These are phyloP conservation scores for Conus canariensis DNA, from an alignment of 2,888 invertebrate genomes.

Conservation along the genomic window DNA sequence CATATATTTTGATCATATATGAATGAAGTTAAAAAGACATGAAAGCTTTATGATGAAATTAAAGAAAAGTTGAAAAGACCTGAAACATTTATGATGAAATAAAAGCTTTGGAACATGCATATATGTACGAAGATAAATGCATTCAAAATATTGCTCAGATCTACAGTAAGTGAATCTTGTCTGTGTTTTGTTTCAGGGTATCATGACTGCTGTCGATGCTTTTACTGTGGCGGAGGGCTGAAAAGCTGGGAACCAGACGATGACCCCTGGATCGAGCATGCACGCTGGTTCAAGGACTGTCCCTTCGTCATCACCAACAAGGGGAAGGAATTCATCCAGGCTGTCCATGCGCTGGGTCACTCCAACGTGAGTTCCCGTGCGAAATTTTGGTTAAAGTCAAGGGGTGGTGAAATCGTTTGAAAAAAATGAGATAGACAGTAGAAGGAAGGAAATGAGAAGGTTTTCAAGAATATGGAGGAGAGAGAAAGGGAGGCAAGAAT, in stretches of 20 bases:
- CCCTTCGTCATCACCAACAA: conserved; percentile 43
- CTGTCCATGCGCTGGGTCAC: conserved; percentile 39
- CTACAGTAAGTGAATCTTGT: no score
- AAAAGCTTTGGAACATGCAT: no score
- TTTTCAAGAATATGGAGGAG: no score
- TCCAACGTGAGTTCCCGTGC: conserved; percentile 3
- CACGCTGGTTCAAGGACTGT: conserved; percentile 49
- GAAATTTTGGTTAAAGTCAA: no score
- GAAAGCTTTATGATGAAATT: no score
- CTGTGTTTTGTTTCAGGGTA: conserved; percentile 37
- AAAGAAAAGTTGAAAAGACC: no score
- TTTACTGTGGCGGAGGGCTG: conserved; percentile 53
- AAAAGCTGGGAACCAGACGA: conserved; percentile 51
- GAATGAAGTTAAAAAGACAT: no score
- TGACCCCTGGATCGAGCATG: conserved; percentile 50
- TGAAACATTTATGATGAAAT: no score
- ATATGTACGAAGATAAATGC: no score
- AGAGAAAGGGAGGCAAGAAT: no score
- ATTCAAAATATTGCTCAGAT: no score
- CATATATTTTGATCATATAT: no score
- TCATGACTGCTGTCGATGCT: conserved; percentile 52
- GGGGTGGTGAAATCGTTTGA: neutral
- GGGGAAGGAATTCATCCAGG: conserved; percentile 47
- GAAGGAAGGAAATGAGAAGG: neutral
- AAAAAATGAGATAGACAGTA: neutral